Evolutionary conservation across 2,113 vertebrate species (phyloP), one percentile per base, ranked within the genome.

Genomic region (Tor tambroides): DNA sequence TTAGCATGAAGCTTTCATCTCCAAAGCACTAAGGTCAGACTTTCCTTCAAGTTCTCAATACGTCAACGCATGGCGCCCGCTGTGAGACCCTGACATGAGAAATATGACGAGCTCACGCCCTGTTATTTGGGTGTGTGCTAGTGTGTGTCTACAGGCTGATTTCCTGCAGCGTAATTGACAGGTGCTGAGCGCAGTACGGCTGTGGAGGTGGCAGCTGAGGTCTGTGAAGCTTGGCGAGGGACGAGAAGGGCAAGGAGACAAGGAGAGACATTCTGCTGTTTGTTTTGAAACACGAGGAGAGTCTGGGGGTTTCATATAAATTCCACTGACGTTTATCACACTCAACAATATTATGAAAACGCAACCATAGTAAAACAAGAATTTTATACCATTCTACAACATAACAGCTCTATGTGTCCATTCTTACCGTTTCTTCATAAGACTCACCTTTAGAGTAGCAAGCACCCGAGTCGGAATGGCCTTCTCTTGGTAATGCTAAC

Each of bases 121-220:
- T 74, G 71, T 74, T 43, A 19, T 79, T 79, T 69, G 10, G 19
- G 28, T 69, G 72, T 78, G 83, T 72, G 61, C 83, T 87, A 77
- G 49, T 76, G 86, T 80, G 85, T 88, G 86, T 84, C 32, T 72
- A 41, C 51, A 56, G 51, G 79, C 26, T 17, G 35, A 28, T 63
- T 30, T 83, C 80, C 61, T 69, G n/a, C 43, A 49, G 80, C 6
- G 26, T 49, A 4, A 51, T 4, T 49, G 80, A 69, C 80, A 83
- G 80, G 38, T 83, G 80, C 80, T 26, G 56, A 41, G 35, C n/a
- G 7, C 38, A 11, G 56, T 5, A 43, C 56, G 23, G 3, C 35
- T 28, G 10, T 35, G 19, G 51, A 59, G 51, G 51, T 35, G 77
- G 19, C 77, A 79, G 77, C 77, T 80, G 77, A 80, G 51, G 19